Conservation (phyloP, 2,888 invertebrate genomes). For the Harpagoxenus sublaevis region DNA sequence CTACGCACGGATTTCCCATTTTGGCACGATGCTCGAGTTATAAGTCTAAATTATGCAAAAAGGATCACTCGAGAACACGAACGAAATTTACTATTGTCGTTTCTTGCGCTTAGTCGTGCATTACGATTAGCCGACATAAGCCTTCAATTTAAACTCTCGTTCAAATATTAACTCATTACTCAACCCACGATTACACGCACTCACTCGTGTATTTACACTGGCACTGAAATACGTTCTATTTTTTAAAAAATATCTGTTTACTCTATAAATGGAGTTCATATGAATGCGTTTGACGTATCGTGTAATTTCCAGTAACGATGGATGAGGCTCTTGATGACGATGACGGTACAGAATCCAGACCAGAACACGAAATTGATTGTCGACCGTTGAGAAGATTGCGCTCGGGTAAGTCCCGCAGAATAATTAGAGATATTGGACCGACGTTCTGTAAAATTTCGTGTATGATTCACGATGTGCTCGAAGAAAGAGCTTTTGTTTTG, state of each 20-base stretch:
- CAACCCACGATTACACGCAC: not conserved
- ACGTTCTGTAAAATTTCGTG: constrained; percentile 40
- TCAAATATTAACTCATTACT: constrained; percentile 11
- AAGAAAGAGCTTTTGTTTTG: not conserved
- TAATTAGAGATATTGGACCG: constrained; percentile 1
- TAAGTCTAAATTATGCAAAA: not conserved
- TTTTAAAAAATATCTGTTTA: constrained; percentile 6
- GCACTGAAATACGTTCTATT: not conserved
- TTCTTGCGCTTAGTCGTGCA: not conserved
- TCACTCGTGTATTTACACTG: constrained; percentile 6
- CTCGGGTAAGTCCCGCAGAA: constrained; percentile 8
- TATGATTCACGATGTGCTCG: constrained; percentile 1
- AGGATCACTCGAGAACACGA: not conserved
- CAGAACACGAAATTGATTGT: constrained; percentile 73
- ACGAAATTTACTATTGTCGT: not conserved
- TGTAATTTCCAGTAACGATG: constrained; percentile 2
- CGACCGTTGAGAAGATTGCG: constrained; percentile 57
- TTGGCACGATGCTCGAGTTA: constrained; percentile 4
- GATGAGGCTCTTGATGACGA: constrained; percentile 22
- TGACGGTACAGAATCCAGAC: constrained; percentile 4
- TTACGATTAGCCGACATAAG: constrained; percentile 2
- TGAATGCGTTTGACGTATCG: not conserved
- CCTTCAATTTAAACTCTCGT: constrained; percentile 23
- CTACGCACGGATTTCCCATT: constrained; percentile 23
- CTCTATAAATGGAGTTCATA: not conserved